Percentiles rank a stretch among this genome's conserved stretches.
These are phyloP conservation scores for Conus canariensis DNA, from an alignment of 2,888 invertebrate species.

Conservation along the genomic window DNA sequence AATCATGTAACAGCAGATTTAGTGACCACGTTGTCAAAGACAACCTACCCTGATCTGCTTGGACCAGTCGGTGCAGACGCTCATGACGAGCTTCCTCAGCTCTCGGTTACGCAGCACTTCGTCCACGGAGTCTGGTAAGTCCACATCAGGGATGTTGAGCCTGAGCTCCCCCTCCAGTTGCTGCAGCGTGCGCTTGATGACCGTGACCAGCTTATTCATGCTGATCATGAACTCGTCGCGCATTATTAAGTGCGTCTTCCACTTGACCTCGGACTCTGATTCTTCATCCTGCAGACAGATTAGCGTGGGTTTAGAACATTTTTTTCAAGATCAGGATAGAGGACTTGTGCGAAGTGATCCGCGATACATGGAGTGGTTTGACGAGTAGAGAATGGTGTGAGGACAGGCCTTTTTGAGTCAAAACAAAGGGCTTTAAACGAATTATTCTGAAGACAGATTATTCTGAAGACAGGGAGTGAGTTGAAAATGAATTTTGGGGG, in stretches of 20 bases:
- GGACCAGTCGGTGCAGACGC: conserved; percentile 82
- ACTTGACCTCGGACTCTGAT: conserved; percentile 47
- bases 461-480: not conserved
- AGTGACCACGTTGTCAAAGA: too few relatives aligned
- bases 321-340: too few relatives aligned
- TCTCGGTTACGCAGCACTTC: conserved; percentile 75
- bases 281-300: not conserved
- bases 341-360: too few relatives aligned
- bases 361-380: too few relatives aligned
- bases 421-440: not conserved
- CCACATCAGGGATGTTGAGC: conserved; percentile 72
- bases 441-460: not conserved
- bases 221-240: conserved; percentile 81
- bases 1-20: too few relatives aligned
- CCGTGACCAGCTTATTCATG: conserved; percentile 81
- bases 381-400: too few relatives aligned
- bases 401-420: not conserved
- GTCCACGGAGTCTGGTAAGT: conserved; percentile 73
- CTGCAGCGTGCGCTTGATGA: conserved; percentile 84
- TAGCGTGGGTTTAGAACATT: too few relatives aligned
- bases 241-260: conserved; percentile 73
- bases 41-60: conserved; percentile 62
- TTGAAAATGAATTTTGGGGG: too few relatives aligned
- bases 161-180: conserved; percentile 85
- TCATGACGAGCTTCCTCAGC: conserved; percentile 80